Evolutionary conservation across 2,888 invertebrate species (phyloP).

Genomic region (Tricholauxania praeusta): DNA sequence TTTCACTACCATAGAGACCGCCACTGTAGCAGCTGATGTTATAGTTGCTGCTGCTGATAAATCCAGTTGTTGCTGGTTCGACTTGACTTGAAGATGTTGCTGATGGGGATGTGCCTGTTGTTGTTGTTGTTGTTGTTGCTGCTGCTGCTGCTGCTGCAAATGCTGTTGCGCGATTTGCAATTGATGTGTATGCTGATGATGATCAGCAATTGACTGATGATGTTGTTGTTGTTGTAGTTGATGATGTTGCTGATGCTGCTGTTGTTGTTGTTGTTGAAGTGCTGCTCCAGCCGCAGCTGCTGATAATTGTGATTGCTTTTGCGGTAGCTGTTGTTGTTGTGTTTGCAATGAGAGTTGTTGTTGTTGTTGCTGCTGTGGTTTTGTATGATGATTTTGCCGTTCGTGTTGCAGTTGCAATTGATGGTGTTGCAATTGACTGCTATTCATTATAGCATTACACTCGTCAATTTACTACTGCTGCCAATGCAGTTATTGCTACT

Average conservation of each 20-base stretch:
- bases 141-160: constrained; percentile 25
- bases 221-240: constrained; percentile 23
- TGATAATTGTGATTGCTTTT: constrained; percentile 31
- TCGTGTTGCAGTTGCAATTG: constrained; percentile 42
- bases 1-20: constrained; percentile 43
- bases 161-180: constrained; percentile 11
- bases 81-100: constrained; percentile 8
- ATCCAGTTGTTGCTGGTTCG: constrained; percentile 31
- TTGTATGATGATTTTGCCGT: constrained; percentile 5
- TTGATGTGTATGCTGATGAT: constrained; percentile 27
- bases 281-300: constrained; percentile 21
- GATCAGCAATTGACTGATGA: constrained; percentile 26
- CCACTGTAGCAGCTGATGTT: constrained; percentile 41
- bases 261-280: constrained; percentile 16
- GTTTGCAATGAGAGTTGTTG: constrained; percentile 42
- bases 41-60: constrained; percentile 30
- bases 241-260: constrained; percentile 23
- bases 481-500: constrained; percentile 13
- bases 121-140: constrained; percentile 24
- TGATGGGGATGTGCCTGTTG: constrained; percentile 16
- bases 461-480: constrained; percentile 32
- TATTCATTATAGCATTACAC: constrained; percentile 49
- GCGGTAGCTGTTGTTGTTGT: constrained; percentile 46
- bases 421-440: constrained; percentile 48
- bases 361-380: constrained; percentile 42